phyloP scores from a whole-genome alignment of 2,797 vertebrate genomes.

The Lindbergichthys nudifrons region DNA sequence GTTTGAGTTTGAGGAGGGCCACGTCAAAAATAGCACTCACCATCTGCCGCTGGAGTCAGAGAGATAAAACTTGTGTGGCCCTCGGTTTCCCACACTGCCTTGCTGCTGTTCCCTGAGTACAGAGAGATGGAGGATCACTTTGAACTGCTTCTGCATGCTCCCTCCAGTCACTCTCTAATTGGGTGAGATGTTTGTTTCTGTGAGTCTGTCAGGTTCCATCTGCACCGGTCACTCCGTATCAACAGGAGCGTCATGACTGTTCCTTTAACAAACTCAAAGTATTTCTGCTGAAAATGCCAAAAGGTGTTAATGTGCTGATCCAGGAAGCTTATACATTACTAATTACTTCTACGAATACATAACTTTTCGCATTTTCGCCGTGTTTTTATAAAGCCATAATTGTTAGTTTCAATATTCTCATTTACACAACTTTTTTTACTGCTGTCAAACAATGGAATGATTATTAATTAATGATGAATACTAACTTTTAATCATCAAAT shows the following conservation, averaged over 20 bases:
- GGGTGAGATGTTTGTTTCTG: conserved; percentile 9
- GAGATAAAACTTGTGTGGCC: background rate
- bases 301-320: background rate
- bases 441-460: background rate
- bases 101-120: background rate
- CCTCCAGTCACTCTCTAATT: conserved; percentile 37
- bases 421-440: background rate
- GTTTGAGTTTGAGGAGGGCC: conserved; percentile 75
- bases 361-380: background rate
- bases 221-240: background rate
- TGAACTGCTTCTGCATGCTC: conserved; percentile 1
- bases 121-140: background rate
- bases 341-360: background rate
- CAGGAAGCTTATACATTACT: background rate
- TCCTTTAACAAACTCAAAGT: background rate
- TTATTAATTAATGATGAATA: background rate
- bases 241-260: background rate
- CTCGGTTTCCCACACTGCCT: background rate
- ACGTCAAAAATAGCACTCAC: conserved; percentile 74
- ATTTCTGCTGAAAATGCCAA: background rate
- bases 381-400: background rate
- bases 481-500: background rate
- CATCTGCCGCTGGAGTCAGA: conserved; percentile 78
- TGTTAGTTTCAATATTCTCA: background rate
- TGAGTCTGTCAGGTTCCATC: conserved; percentile 5